Base-by-base conservation (phyloP, 2,797 vertebrate genomes). In the Thaleichthys pacificus region DNA sequence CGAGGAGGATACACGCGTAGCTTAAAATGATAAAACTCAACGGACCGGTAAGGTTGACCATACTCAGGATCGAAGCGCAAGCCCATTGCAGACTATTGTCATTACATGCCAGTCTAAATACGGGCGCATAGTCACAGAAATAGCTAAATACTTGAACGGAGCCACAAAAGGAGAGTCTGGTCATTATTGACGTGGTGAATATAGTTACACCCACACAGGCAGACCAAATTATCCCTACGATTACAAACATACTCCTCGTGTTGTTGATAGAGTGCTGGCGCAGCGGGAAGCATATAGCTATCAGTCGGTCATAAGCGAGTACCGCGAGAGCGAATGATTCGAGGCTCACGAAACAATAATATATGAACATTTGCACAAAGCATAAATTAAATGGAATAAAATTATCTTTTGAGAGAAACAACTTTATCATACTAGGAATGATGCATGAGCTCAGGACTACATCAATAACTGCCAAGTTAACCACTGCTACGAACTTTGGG, bases 71-170 rank as follows among this genome's bases (percentile, higher is more conserved):
- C 1, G 80, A 78, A 0, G 86, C 81, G 0, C 38, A 9, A 7
- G 64, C 70, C 89, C 85, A 91, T 2, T 91, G 89, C 69, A 85
- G 0, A 0, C 83, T 56, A 62, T 76, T 63, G 61, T 91, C 83
- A 4, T 88, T 90, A 70, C 92, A 93, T 12, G 92, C 82, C 0
- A 92, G 83, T 71, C 85, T 76, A 32, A 90, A 91, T 72, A 91
- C 88, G n/a, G 90, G 90, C 0, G 87, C 83, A 42, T 86, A 92
- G 72, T 92, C 90, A 69, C 92, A 93, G 73, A 93, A 92, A 72
- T 91, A 92, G 38, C 91, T 92, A 57, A 82, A 79, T 69, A 92
- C 88, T 7, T 1, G 54, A 1, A 90, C 71, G 8, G 91, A 92
- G 0, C 32, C 78, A 49, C 92, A 93, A 47, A 90, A 93, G 5